These are phyloP conservation scores for Python bivittatus DNA, from an alignment of 2,113 vertebrate genomes.

Conservation along the genomic window DNA sequence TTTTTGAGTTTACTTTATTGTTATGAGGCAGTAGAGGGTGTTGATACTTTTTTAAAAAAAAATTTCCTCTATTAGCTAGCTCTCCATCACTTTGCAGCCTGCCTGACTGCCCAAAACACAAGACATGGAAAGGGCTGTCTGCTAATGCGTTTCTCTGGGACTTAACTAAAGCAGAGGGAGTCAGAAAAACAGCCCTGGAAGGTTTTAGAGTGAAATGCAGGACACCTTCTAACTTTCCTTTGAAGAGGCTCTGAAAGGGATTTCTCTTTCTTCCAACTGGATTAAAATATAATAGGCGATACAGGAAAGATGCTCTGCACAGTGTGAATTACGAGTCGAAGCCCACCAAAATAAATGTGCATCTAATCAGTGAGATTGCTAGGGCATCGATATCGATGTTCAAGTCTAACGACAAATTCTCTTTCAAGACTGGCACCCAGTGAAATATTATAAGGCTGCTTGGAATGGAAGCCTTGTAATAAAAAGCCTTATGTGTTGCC, in stretches of 20 bases:
- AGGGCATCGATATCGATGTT: neutral
- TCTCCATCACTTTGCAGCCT: neutral
- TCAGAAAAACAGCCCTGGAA: neutral
- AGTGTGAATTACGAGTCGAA: slow-evolving; percentile 2
- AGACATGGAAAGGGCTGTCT: neutral
- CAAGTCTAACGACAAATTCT: slow-evolving; percentile 9
- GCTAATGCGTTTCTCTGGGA: neutral
- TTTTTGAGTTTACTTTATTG: neutral
- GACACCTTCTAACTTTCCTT: neutral
- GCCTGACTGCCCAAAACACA: neutral
- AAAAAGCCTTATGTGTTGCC: slow-evolving; percentile 17
- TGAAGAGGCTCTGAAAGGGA: neutral
- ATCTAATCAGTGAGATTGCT: neutral
- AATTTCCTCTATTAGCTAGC: neutral
- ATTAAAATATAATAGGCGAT: neutral
- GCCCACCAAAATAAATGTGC: slow-evolving; percentile 5
- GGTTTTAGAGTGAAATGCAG: neutral
- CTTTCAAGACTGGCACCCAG: slow-evolving; percentile 17
- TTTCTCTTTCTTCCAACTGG: neutral
- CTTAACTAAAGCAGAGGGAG: neutral
- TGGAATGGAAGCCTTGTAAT: no score
- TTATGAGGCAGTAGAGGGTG: neutral
- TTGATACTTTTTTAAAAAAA: neutral
- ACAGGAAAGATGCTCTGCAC: neutral
- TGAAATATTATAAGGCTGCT: slow-evolving; percentile 39